Evolutionary conservation across 2,888 invertebrate genomes (phyloP).

Genomic region (Polydrusus pterygomalis): DNA sequence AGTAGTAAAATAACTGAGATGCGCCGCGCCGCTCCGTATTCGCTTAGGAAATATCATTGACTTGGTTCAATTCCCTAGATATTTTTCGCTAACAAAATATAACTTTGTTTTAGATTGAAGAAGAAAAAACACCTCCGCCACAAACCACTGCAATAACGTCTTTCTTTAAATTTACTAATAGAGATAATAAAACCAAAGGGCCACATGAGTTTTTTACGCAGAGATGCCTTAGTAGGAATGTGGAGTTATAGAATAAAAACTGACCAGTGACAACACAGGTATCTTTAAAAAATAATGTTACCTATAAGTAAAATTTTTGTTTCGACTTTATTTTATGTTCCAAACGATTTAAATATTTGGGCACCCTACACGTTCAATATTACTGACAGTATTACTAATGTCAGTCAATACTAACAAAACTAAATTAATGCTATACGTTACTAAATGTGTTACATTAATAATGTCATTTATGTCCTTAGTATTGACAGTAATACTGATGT

Average conservation of each 20-base stretch:
- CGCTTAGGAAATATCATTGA: no score
- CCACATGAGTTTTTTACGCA: slow-evolving; percentile 81
- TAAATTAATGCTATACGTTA: no score
- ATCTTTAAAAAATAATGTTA: neutral
- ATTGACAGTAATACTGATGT: no score
- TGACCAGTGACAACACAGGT: neutral
- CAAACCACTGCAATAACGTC: slow-evolving; percentile 70
- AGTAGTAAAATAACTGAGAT: no score
- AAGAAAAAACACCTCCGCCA: slow-evolving; percentile 58
- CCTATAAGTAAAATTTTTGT: slow-evolving; percentile 2
- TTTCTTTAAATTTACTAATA: slow-evolving; percentile 68
- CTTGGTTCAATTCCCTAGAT: no score
- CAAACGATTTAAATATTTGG: neutral
- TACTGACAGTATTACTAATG: no score
- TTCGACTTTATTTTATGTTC: neutral
- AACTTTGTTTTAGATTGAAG: slow-evolving; percentile 56
- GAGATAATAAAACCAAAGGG: slow-evolving; percentile 65
- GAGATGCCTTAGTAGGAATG: slow-evolving; percentile 76
- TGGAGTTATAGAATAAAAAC: slow-evolving; percentile 71
- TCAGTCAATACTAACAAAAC: no score
- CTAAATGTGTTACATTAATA: no score
- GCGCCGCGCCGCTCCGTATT: no score
- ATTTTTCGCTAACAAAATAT: neutral
- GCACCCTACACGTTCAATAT: no score
- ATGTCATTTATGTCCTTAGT: no score